Evolutionary conservation across 2,797 vertebrate genomes (phyloP), one percentile per base, ranked within the genome.

Genomic region (Paratrypauchen microcephalus): DNA sequence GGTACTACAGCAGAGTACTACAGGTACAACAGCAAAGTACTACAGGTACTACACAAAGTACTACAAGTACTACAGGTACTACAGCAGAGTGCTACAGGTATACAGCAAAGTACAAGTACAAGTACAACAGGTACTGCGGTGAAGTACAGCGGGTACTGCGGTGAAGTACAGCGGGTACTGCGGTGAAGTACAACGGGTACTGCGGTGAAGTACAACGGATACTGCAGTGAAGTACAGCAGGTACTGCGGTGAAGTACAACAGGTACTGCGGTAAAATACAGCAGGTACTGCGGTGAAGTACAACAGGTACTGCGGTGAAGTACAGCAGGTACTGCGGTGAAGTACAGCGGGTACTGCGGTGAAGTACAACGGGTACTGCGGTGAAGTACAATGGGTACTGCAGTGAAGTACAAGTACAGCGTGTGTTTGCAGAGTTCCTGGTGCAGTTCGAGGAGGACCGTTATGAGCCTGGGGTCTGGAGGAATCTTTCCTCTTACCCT

Each of bases 401-500:
- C 28, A 30, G 28, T 30, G 0, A 2, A 4, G 28, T 30, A 2
- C 28, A 2, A 30, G 24, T 26, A 26, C 24, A 1, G 24, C 24
- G 36, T 41, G 39, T 41, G 39, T 12, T 2, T 41, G 12, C 91
- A 98, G 97, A 96, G 69, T 99, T 96, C 64, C 82, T 97, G 0
- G 93, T 99, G 4, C 96, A 99, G 88, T 99, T 97, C 30, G 97
- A 99, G 87, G 97, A 99, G 87, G 89, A 97, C 65, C 92, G 83
- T 15, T 94, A 94, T 89, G 94, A 96, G 18, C 94, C 95, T 0
- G 94, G 95, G 2, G 80, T 85, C 30, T 99, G 98, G 98, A 94
- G 96, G 30, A 88, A 97, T 88, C 91, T 97, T 75, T 95, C 95
- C 74, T 86, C 91, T 45, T 96, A 95, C 57, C 92, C 94, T 0